These are phyloP conservation scores for Mellivora capensis DNA, from an alignment of 2,113 vertebrate genomes.

Conservation along the genomic window DNA sequence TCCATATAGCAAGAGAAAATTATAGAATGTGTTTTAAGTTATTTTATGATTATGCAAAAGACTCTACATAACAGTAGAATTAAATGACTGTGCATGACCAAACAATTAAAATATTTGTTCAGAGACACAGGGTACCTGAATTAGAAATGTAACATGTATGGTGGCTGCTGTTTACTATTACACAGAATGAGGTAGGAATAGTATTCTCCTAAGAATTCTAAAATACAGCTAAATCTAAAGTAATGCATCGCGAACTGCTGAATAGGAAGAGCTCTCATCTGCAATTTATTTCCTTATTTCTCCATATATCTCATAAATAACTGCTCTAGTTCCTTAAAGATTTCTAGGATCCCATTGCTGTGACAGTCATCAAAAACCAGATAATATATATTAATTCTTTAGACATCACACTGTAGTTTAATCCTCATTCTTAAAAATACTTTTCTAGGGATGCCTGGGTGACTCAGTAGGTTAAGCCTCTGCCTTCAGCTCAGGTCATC, in stretches of 20 bases:
- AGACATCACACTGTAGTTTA: background rate
- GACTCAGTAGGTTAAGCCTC: no score
- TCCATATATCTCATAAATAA: background rate
- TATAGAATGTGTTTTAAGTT: background rate
- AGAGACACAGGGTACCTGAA: background rate
- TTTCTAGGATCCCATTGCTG: background rate
- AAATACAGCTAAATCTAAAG: background rate
- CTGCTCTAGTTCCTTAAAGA: background rate
- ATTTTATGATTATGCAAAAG: background rate
- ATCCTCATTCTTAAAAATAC: background rate
- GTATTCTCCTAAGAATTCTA: background rate
- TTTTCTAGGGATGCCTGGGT: background rate
- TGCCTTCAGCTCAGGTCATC: no score
- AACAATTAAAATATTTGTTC: slow-evolving; percentile 5
- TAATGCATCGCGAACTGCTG: background rate
- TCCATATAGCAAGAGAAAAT: background rate
- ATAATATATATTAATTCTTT: background rate
- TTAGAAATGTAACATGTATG: background rate
- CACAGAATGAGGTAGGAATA: background rate
- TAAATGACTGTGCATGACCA: background rate
- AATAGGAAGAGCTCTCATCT: background rate
- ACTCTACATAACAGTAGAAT: background rate
- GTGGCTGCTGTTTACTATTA: background rate
- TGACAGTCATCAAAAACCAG: background rate
- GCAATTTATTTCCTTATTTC: background rate